These are phyloP conservation scores for Drosophila setosimentum DNA, from an alignment of 2,888 invertebrate species.

Conservation along the genomic window DNA sequence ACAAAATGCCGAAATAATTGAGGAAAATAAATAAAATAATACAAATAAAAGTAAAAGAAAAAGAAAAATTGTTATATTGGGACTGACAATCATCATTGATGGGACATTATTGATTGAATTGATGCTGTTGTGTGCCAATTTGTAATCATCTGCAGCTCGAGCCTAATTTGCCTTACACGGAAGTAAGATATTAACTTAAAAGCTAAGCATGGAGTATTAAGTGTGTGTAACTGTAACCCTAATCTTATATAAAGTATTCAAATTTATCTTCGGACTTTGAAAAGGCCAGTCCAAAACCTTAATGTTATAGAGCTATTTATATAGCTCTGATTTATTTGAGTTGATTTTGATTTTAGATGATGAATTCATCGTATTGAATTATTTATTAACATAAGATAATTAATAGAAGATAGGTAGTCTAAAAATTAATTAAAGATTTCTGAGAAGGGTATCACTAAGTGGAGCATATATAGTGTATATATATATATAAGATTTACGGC, in stretches of 20 bases:
- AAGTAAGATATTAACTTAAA: not conserved
- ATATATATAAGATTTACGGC: not conserved
- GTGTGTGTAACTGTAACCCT: not conserved
- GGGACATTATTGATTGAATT: conserved; percentile 1
- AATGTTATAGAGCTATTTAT: too few relatives aligned
- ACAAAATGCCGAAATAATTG: conserved; percentile 49
- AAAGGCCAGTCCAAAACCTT: too few relatives aligned
- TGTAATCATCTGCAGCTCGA: not conserved
- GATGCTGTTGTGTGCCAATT: not conserved
- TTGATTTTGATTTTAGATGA: not conserved
- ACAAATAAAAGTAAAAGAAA: not conserved
- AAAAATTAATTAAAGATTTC: not conserved
- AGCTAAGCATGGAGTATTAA: not conserved
- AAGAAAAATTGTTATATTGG: not conserved
- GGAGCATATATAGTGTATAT: not conserved
- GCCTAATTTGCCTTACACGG: not conserved
- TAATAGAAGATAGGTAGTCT: not conserved
- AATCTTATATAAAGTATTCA: not conserved
- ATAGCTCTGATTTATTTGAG: too few relatives aligned
- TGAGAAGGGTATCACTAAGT: not conserved
- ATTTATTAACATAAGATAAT: not conserved
- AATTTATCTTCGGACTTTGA: not conserved
- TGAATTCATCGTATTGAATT: not conserved
- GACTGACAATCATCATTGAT: not conserved
- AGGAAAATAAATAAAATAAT: not conserved